Percentiles rank a stretch among this genome's conserved stretches.
Conservation (phyloP, 2,797 vertebrate genomes). For the Melopsittacus undulatus region DNA sequence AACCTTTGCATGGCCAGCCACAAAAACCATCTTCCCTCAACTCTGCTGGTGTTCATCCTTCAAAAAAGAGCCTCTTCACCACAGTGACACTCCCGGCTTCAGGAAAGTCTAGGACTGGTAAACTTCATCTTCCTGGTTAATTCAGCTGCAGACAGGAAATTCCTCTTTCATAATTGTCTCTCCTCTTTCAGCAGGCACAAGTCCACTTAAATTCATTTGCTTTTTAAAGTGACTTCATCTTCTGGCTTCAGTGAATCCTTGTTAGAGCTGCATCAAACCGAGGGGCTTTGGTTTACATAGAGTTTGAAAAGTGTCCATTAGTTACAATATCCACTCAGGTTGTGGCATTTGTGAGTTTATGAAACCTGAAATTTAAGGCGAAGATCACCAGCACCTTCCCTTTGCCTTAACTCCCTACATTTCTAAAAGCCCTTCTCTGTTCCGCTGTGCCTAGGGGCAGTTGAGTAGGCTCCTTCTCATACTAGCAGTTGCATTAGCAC, state of each 20-base stretch:
- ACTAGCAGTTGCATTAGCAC: constrained; percentile 36
- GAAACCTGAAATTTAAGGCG: background rate
- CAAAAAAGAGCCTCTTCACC: background rate
- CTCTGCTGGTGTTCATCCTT: background rate
- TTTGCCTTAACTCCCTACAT: background rate
- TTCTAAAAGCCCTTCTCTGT: background rate
- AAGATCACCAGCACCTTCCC: background rate
- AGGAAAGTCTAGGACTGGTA: background rate
- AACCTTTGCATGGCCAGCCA: background rate
- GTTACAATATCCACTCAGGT: background rate
- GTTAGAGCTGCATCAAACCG: background rate
- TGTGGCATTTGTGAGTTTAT: background rate
- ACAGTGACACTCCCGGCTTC: background rate
- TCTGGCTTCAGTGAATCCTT: background rate
- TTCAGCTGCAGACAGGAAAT: constrained; percentile 3
- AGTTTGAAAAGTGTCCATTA: background rate
- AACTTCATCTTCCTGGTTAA: background rate
- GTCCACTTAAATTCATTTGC: background rate
- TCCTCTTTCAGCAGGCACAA: background rate
- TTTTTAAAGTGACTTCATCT: constrained; percentile 34
- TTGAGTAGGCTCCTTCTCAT: constrained; percentile 10
- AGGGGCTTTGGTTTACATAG: background rate
- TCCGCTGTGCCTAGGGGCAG: constrained; percentile 9
- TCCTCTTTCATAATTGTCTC: background rate
- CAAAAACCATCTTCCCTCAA: background rate